phyloP scores from a whole-genome alignment of 2,113 vertebrate species.

The Mugil cephalus region DNA sequence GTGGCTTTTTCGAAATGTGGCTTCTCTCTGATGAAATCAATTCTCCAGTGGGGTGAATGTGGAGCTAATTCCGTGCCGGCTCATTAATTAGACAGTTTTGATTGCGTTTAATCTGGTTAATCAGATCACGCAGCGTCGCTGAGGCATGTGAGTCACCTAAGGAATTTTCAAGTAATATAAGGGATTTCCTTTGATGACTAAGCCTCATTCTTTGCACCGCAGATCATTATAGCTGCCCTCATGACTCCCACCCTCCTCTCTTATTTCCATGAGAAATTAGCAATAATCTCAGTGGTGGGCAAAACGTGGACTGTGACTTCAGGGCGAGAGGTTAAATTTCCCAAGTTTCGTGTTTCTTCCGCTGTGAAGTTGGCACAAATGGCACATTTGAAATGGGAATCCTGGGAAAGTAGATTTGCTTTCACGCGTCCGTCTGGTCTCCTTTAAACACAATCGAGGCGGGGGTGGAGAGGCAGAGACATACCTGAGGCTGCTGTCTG shows the following conservation, averaged over 20 bases:
- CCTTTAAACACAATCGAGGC: constrained; percentile 56
- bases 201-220: constrained; percentile 60
- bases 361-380: constrained; percentile 48
- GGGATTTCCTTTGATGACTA: constrained; percentile 67
- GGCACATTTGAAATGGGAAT: constrained; percentile 74
- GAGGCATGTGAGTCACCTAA: constrained; percentile 50
- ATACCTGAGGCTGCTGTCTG: constrained; percentile 74
- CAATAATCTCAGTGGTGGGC: constrained; percentile 52
- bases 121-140: constrained; percentile 23
- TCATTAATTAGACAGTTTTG: constrained; percentile 10
- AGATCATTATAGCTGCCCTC: constrained; percentile 51
- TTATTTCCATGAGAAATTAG: constrained; percentile 56
- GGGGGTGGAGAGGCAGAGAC: constrained; percentile 51
- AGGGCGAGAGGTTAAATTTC: constrained; percentile 72
- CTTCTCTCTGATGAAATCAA: constrained; percentile 10
- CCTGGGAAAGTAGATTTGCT: constrained; percentile 65
- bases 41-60: constrained; percentile 3
- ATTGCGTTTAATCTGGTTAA: constrained; percentile 16
- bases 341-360: constrained; percentile 68
- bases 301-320: constrained; percentile 65
- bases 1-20: constrained; percentile 3
- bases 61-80: neutral
- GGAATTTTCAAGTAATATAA: constrained; percentile 60
- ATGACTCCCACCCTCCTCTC: constrained; percentile 51
- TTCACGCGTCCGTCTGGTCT: constrained; percentile 54